These are phyloP conservation scores for Aeoliscus strigatus DNA, from an alignment of 2,797 vertebrate species.

Conservation along the genomic window DNA sequence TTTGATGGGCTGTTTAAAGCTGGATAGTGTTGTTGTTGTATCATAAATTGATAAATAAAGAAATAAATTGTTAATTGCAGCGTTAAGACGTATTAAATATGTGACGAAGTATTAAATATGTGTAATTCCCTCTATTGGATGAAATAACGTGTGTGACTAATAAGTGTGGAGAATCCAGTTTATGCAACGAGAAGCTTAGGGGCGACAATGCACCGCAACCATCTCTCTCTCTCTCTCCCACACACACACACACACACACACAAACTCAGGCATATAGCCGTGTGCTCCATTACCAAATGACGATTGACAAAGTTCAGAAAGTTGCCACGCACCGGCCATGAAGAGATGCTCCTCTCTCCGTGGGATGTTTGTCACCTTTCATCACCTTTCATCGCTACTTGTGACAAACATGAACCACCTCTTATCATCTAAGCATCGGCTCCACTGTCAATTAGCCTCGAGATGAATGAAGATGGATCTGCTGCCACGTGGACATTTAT, in stretches of 20 bases:
- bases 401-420: too few relatives aligned
- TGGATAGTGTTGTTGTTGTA: too few relatives aligned
- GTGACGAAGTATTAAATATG: constrained; percentile 26
- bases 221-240: too few relatives aligned
- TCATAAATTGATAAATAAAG: too few relatives aligned
- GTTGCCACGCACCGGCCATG: too few relatives aligned
- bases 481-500: constrained; percentile 32
- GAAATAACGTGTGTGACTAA: constrained; percentile 50
- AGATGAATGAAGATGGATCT: constrained; percentile 21
- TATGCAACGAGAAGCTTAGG: constrained; percentile 25
- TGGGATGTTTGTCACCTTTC: constrained; percentile 13
- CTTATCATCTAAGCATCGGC: too few relatives aligned
- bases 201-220: constrained; percentile 4
- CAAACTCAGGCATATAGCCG: too few relatives aligned
- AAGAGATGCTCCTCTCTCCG: too few relatives aligned
- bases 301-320: too few relatives aligned
- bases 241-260: constrained; percentile 6
- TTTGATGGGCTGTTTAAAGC: constrained; percentile 6
- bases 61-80: too few relatives aligned
- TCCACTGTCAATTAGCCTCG: neutral
- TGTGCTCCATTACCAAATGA: too few relatives aligned
- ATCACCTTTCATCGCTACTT: constrained; percentile 13
- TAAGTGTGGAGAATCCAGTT: constrained; percentile 59
- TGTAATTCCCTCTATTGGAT: constrained; percentile 51
- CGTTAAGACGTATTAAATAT: too few relatives aligned